Conservation (phyloP, 1,140 invertebrate genomes). For the Phthorimaea operculella region DNA sequence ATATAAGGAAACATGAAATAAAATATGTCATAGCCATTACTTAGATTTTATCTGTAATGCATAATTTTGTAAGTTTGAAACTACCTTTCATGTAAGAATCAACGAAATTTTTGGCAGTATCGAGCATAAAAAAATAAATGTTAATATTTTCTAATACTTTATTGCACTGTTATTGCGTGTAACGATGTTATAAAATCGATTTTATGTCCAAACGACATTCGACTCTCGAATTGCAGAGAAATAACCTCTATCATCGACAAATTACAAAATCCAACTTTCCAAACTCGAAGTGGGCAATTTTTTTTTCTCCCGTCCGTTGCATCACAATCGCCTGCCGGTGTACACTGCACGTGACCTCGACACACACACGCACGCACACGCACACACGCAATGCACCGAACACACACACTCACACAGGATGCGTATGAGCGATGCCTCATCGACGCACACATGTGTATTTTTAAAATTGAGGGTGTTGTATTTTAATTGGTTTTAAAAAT, state of each 20-base stretch:
- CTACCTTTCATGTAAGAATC: too few species aligned
- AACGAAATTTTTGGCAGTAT: too few species aligned
- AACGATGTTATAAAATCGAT: not conserved
- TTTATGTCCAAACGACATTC: not conserved
- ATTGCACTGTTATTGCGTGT: too few species aligned
- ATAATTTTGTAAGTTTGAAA: too few species aligned
- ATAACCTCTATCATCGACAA: conserved; percentile 20
- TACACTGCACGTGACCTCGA: conserved; percentile 54
- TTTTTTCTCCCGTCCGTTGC: conserved; percentile 37
- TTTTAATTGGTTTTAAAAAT: conserved; percentile 2
- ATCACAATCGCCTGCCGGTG: conserved; percentile 33
- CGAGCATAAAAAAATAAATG: too few species aligned
- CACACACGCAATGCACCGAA: conserved; percentile 1
- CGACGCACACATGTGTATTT: conserved; percentile 29
- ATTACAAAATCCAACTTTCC: conserved; percentile 33
- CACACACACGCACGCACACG: conserved; percentile 32
- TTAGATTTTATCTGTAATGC: too few species aligned
- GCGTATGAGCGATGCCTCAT: conserved; percentile 27
- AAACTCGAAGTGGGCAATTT: conserved; percentile 29
- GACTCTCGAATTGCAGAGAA: not conserved
- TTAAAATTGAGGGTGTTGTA: conserved; percentile 1
- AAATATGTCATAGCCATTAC: too few species aligned
- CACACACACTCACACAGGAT: conserved; percentile 4
- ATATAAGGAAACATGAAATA: too few species aligned
- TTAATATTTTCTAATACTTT: too few species aligned